Percentiles rank a stretch among this genome's conserved stretches.
Conservation (phyloP, 2,888 invertebrate species). For the Polydrusus tereticollis region DNA sequence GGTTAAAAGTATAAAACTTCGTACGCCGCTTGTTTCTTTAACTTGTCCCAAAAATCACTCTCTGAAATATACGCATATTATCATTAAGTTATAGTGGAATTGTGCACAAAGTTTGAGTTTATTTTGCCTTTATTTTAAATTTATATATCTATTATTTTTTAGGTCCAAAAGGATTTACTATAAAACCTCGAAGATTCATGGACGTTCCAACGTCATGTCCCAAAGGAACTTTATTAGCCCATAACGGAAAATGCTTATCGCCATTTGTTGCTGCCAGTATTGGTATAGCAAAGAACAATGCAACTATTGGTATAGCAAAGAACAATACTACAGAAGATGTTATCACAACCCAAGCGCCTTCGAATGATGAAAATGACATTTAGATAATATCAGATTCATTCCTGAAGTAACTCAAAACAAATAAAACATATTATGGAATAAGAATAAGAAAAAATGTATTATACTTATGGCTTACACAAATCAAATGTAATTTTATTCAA, state of each 20-base stretch:
- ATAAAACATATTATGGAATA: too few relatives aligned
- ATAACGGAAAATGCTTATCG: conserved; percentile 51
- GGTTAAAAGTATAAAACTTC: too few relatives aligned
- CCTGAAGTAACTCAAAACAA: too few relatives aligned
- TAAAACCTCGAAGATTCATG: conserved; percentile 41
- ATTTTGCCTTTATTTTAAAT: too few relatives aligned
- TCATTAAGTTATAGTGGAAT: too few relatives aligned
- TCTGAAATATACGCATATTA: too few relatives aligned
- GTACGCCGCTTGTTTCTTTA: too few relatives aligned
- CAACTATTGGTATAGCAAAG: not conserved
- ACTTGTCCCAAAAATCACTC: too few relatives aligned
- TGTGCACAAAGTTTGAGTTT: too few relatives aligned
- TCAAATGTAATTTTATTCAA: too few relatives aligned
- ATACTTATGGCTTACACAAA: too few relatives aligned
- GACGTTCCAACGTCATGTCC: conserved; percentile 51
- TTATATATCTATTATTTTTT: not conserved
- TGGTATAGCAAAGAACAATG: not conserved
- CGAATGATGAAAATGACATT: not conserved
- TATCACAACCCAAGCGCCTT: not conserved
- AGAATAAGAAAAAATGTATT: too few relatives aligned
- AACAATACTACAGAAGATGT: not conserved
- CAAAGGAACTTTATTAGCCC: conserved; percentile 46
- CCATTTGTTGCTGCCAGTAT: conserved; percentile 37
- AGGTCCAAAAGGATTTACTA: not conserved
- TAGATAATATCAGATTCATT: not conserved